Base-by-base conservation (phyloP, 2,888 invertebrate genomes). In the Amphipyra berbera region DNA sequence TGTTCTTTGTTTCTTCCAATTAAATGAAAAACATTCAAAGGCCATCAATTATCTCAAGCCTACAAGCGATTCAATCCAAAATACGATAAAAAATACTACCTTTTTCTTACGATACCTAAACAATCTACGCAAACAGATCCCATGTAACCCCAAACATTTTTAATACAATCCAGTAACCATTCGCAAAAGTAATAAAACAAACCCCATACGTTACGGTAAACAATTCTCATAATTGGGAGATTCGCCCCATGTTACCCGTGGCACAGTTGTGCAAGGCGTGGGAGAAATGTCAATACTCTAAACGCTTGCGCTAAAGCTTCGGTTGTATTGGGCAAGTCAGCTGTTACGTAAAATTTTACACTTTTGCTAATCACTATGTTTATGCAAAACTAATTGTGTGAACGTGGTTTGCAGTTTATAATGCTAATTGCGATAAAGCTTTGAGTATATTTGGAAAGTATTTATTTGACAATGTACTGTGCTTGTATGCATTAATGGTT, bases 181-280 rank as follows among this genome's bases (percentile, higher is more conserved):
- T 58, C 33, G 14, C 50, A 61, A 42, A 61, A 57, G 70, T 57
- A 69, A 78, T 74, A 78, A 73, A 73, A 77, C 56, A 66, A 66
- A 47, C 46, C 72, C 66, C 56, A 50, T 60, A 62, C 53, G 70
- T 55, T 41, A 54, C 45, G 35, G 60, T 62, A 66, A 74, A 65
- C 75, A 78, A 60, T 58, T 74, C 48, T 57, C 52, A 65, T 60
- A 62, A 61, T 54, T 57, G 42, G 41, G 44, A 53, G 50, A 15
- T 56, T 46, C 50, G 41, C 46, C 15, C 44, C 49, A 50, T 55
- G 49, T 54, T 57, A 47, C n/a, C 54, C 12, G 37, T 30, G 10
- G 38, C 47, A 57, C 62, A 33, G 46, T 54, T 62, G 53, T 46
- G 57, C 35, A 33, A 52, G 37, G n/a, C 27, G 54, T 69, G 9